Base-by-base conservation (phyloP, 2,888 invertebrate species). In the Drosophila birchii region DNA sequence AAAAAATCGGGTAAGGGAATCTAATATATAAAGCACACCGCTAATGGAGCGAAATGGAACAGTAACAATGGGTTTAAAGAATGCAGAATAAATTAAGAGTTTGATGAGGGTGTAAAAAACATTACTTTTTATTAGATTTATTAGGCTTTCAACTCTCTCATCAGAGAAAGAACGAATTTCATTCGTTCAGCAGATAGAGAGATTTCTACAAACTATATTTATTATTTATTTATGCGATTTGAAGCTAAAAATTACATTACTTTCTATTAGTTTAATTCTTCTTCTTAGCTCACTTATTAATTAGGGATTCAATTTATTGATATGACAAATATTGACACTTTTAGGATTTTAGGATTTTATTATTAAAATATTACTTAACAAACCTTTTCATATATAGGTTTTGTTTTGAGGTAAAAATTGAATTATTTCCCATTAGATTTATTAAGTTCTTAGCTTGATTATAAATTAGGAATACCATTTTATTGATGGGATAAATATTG, bases 41-140 rank as follows among this genome's bases (percentile, higher is more conserved):
- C 44, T 66, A 66, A 64, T 66, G 66, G 64, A 63, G 64, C 64
- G 26, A 66, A 64, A 20, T 62, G 41, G 51, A 12, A 14, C 32
- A 32, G 6, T 26, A 26, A 61, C 41, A 23, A 34, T 26, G 18
- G 16, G 9, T 36, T 16, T 14, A 32, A 7, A 26, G 26, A 51
- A 20, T 51, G 5, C 16, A 9, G 16, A 34, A 34, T 11, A 34
- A 36, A 34, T 32, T 32, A 29, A 8, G 14, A 18, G 32, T 14
- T 32, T 29, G 29, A 6, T 12, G 29, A 6, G 29, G 47, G 47
- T 47, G 26, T 47, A 5, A 11, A 45, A 5, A 9, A 45, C 1
- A 5, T 16, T 9, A 26, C 16, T 26, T 45, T 9, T 1, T 16
- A 16, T 45, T 2, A 0, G 29, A 29, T 29, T 29, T 29, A 29